phyloP scores from a whole-genome alignment of 2,888 invertebrate species.

The Buathra laborator region DNA sequence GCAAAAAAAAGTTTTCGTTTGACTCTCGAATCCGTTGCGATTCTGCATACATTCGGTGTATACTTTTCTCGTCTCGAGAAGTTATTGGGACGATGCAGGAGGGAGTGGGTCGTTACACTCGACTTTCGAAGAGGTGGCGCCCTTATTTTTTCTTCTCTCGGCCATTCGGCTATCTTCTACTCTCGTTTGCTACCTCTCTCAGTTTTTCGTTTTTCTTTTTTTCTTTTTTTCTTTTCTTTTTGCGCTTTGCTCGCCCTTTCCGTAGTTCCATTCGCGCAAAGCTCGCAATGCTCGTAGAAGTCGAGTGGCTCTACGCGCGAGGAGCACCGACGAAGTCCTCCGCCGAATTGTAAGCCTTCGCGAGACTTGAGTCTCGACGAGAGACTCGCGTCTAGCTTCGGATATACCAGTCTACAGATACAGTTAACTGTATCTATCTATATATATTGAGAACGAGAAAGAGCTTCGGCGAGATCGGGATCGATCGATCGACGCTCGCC shows the following conservation, averaged over 20 bases:
- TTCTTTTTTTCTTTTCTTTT: constrained; percentile 26
- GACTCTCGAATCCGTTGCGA: constrained; percentile 9
- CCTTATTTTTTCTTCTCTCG: constrained; percentile 36
- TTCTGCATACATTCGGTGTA: constrained; percentile 16
- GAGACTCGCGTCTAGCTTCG: constrained; percentile 55
- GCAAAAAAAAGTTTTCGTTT: constrained; percentile 7
- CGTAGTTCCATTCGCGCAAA: constrained; percentile 59
- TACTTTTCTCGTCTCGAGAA: constrained; percentile 2
- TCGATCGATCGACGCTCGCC: constrained; percentile 79
- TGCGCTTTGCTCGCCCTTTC: constrained; percentile 40
- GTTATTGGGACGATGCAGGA: constrained; percentile 28
- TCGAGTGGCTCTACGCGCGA: constrained; percentile 59
- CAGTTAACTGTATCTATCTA: constrained; percentile 28
- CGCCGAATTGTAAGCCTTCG: constrained; percentile 70
- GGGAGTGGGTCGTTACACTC: constrained; percentile 37
- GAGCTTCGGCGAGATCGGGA: constrained; percentile 72
- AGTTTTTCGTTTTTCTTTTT: not conserved
- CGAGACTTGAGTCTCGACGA: constrained; percentile 52
- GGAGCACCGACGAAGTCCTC: constrained; percentile 69
- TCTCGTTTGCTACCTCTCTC: not conserved
- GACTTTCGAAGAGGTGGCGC: constrained; percentile 63
- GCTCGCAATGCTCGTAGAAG: constrained; percentile 60
- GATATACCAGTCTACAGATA: constrained; percentile 71
- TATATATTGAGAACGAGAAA: constrained; percentile 15
- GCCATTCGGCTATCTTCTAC: constrained; percentile 6